Conservation (phyloP, 2,888 invertebrate genomes). For the Phlogophora meticulosa region DNA sequence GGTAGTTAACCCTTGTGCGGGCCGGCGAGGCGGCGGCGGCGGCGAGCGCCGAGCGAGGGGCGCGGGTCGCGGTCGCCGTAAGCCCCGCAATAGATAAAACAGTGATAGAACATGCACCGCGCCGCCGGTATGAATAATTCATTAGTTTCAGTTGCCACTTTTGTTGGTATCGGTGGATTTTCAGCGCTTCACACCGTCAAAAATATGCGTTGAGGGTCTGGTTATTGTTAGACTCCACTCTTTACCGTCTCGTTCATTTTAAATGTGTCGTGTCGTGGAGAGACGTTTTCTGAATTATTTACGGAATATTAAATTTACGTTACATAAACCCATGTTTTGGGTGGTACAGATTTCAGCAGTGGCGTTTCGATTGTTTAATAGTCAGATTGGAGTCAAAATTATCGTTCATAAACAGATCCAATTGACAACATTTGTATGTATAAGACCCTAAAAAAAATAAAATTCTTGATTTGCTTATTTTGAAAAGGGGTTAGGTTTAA, state of each 20-base stretch:
- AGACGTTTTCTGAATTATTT: slow-evolving; percentile 73
- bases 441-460: too few species aligned
- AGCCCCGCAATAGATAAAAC: slow-evolving; percentile 91
- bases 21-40: slow-evolving; percentile 64
- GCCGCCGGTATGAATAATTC: slow-evolving; percentile 91
- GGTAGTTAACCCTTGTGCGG: slow-evolving; percentile 89
- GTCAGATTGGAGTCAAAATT: neutral
- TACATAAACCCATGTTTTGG: slow-evolving; percentile 41
- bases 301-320: slow-evolving; percentile 65
- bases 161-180: slow-evolving; percentile 91
- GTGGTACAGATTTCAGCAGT: slow-evolving; percentile 17
- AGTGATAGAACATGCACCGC: slow-evolving; percentile 92
- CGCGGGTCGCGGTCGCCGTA: slow-evolving; percentile 78
- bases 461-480: too few species aligned
- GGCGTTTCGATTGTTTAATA: slow-evolving; percentile 1
- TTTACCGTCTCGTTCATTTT: slow-evolving; percentile 81
- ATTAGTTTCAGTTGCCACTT: slow-evolving; percentile 91
- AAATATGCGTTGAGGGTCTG: slow-evolving; percentile 88
- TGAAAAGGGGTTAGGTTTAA: too few species aligned
- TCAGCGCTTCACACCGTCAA: slow-evolving; percentile 89
- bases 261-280: slow-evolving; percentile 72
- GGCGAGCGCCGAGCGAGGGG: slow-evolving; percentile 72
- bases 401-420: neutral
- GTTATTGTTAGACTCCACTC: slow-evolving; percentile 86
- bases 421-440: neutral